Evolutionary conservation across 2,113 vertebrate genomes (phyloP).

Genomic region (Clupea harengus): DNA sequence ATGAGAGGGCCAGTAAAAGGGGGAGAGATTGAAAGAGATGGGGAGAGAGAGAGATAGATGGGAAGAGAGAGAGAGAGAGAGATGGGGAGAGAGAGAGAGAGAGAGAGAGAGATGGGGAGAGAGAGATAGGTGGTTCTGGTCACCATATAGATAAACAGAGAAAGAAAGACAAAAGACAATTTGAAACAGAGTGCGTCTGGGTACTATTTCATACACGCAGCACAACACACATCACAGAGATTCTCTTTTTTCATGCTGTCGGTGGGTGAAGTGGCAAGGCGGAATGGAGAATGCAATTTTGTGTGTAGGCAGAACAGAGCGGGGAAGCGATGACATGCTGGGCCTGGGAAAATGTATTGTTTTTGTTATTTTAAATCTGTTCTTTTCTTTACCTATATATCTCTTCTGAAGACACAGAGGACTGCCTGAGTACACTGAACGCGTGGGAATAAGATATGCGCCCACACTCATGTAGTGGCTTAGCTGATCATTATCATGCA

Average conservation of each 20-base stretch:
- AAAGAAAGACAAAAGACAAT: background rate
- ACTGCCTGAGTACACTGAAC: background rate
- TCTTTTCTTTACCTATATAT: background rate
- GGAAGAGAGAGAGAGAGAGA: background rate
- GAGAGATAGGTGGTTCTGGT: background rate
- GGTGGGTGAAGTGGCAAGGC: background rate
- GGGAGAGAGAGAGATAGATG: background rate
- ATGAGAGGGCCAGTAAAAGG: background rate
- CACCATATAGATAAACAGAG: background rate
- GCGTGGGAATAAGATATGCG: background rate
- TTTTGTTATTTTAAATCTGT: background rate
- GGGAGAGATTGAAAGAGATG: background rate
- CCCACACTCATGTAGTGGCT: background rate
- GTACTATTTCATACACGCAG: background rate
- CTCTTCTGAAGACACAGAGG: background rate
- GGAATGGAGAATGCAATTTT: conserved; percentile 4
- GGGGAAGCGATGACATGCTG: background rate
- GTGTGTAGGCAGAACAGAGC: background rate
- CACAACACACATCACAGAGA: background rate
- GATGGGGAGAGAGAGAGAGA: background rate
- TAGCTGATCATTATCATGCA: background rate
- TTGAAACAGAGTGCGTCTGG: background rate
- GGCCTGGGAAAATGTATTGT: background rate
- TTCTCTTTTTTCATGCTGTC: background rate
- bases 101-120: background rate